phyloP scores from a whole-genome alignment of 2,113 vertebrate species.

The Grus americana region DNA sequence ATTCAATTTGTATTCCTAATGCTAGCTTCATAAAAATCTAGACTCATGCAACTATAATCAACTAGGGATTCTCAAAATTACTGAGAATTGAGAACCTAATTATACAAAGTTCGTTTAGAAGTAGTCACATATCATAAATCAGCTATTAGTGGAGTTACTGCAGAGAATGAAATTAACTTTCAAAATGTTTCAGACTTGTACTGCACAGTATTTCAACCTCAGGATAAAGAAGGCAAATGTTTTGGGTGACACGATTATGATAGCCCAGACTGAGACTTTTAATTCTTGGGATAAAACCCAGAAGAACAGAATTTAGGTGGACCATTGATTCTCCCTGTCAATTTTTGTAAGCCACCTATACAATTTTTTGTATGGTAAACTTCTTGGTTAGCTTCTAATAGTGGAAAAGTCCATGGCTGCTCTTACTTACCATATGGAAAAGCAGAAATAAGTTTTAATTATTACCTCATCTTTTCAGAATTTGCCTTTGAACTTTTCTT shows the following conservation, averaged over 20 bases:
- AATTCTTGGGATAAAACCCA: neutral
- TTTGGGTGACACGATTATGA: neutral
- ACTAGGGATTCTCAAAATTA: slow-evolving; percentile 50
- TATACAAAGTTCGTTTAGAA: slow-evolving; percentile 55
- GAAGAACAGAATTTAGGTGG: neutral
- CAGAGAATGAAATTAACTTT: slow-evolving; percentile 40
- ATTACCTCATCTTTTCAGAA: neutral
- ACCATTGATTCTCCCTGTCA: neutral
- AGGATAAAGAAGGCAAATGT: neutral
- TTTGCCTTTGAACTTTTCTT: neutral
- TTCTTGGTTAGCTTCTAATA: neutral
- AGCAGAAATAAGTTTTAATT: neutral
- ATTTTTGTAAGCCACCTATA: neutral
- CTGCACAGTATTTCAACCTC: neutral
- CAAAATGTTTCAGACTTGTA: neutral
- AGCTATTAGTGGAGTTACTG: slow-evolving; percentile 10
- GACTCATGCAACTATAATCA: slow-evolving; percentile 33
- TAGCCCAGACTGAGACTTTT: neutral
- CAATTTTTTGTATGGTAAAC: neutral
- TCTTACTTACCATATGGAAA: neutral
- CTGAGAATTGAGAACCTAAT: slow-evolving; percentile 57
- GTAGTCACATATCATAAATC: slow-evolving; percentile 56
- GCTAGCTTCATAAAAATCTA: slow-evolving; percentile 45
- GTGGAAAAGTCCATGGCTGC: neutral
- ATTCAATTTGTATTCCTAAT: slow-evolving; percentile 53